These are phyloP conservation scores for Camelus bactrianus DNA, from an alignment of 2,113 vertebrate species.

Conservation along the genomic window DNA sequence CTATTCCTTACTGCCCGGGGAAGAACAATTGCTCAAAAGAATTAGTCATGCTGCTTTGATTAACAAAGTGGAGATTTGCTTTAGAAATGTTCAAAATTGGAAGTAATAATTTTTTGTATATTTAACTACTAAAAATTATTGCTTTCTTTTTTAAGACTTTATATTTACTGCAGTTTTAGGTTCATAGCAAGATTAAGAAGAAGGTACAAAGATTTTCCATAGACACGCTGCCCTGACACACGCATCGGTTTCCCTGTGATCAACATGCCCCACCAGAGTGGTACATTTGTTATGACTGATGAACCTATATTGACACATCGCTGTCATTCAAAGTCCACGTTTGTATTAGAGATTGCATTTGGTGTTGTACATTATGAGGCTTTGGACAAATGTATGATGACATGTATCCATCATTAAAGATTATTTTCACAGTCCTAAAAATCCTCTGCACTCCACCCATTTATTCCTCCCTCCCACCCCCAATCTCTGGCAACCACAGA, in stretches of 20 bases:
- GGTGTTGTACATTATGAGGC: neutral
- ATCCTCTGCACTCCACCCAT: neutral
- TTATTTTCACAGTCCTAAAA: neutral
- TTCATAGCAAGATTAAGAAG: neutral
- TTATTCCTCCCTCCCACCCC: neutral
- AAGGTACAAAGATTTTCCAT: neutral
- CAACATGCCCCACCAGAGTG: neutral
- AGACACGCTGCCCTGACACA: neutral
- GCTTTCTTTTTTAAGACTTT: neutral
- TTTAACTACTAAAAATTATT: conserved; percentile 10
- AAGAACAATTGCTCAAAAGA: neutral
- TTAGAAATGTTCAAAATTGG: conserved; percentile 45
- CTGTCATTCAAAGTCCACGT: neutral
- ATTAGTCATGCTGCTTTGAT: neutral
- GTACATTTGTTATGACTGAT: neutral
- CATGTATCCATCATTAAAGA: neutral
- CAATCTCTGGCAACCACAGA: neutral
- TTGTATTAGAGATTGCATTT: neutral
- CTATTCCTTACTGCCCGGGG: neutral
- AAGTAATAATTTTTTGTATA: neutral
- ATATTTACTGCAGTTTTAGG: neutral
- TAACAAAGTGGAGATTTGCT: neutral
- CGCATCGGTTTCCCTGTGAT: neutral
- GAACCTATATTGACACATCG: neutral
- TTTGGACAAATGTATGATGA: neutral